Percentiles rank a stretch among this genome's conserved stretches.
These are phyloP conservation scores for Trichonephila inaurata DNA, from an alignment of 1,140 invertebrate genomes.

Conservation along the genomic window DNA sequence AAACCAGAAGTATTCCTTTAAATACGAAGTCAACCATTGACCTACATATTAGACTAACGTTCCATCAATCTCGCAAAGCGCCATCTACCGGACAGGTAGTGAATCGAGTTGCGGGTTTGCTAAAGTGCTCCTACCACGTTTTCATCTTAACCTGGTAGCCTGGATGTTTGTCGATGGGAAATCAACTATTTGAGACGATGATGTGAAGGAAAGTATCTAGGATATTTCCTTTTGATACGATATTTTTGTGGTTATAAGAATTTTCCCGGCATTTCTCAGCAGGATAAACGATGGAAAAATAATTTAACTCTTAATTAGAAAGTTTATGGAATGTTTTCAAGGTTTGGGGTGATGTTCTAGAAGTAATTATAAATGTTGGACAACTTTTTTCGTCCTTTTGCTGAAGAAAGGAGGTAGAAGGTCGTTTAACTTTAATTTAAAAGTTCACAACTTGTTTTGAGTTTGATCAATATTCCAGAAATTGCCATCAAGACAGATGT, in stretches of 20 bases:
- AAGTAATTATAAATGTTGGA: too few species aligned
- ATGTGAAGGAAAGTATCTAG: slow-evolving; percentile 16
- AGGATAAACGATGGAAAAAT: not conserved
- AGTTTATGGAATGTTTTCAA: too few species aligned
- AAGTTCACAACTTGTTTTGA: not conserved
- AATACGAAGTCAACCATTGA: slow-evolving; percentile 71
- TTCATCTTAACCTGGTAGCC: slow-evolving; percentile 62
- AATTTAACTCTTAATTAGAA: too few species aligned
- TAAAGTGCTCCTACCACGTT: slow-evolving; percentile 15
- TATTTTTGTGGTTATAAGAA: not conserved
- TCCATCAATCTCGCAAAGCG: not conserved
- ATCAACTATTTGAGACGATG: not conserved
- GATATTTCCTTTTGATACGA: slow-evolving; percentile 18
- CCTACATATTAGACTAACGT: slow-evolving; percentile 38
- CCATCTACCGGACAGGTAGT: slow-evolving; percentile 41
- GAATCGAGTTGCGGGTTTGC: not conserved
- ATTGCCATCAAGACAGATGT: too few species aligned
- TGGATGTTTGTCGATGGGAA: slow-evolving; percentile 43
- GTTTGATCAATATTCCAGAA: too few species aligned
- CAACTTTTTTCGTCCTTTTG: not conserved
- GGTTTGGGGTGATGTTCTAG: too few species aligned
- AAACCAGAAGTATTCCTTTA: slow-evolving; percentile 69
- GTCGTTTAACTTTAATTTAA: not conserved
- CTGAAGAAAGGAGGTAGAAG: not conserved
- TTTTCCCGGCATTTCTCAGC: not conserved